phyloP scores from a whole-genome alignment of 2,888 invertebrate genomes.

The Parnassius apollo region DNA sequence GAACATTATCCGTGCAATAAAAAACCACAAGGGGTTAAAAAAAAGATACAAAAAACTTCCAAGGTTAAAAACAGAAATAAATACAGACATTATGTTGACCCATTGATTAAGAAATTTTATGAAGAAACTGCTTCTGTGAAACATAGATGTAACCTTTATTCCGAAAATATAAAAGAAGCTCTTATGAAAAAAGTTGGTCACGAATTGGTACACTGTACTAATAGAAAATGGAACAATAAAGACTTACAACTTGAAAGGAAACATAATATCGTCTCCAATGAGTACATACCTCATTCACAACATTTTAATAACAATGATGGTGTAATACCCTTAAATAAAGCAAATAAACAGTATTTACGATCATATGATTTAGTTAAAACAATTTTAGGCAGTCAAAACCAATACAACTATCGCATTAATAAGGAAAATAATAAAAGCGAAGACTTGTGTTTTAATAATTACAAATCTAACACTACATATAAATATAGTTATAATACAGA shows the following conservation, averaged over 20 bases:
- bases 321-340: constrained; percentile 10
- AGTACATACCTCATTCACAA: background rate
- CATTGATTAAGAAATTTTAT: constrained; percentile 36
- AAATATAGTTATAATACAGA: constrained; percentile 3
- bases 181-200: background rate
- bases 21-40: background rate
- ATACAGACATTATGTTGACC: constrained; percentile 22
- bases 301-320: background rate
- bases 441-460: background rate
- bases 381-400: constrained; percentile 41
- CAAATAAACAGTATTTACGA: constrained; percentile 39
- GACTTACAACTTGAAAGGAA: background rate
- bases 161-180: constrained; percentile 31
- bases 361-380: constrained; percentile 60
- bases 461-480: constrained; percentile 7
- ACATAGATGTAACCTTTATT: constrained; percentile 37
- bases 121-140: constrained; percentile 35
- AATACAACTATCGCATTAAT: constrained; percentile 8
- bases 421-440: background rate
- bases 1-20: background rate
- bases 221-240: background rate
- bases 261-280: background rate
- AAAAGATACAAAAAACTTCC: background rate
- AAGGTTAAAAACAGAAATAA: constrained; percentile 24
- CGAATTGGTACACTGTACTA: background rate